phyloP scores from a whole-genome alignment of 37 sponge, comb jelly and placozoan species.

The Agelas oroides region DNA sequence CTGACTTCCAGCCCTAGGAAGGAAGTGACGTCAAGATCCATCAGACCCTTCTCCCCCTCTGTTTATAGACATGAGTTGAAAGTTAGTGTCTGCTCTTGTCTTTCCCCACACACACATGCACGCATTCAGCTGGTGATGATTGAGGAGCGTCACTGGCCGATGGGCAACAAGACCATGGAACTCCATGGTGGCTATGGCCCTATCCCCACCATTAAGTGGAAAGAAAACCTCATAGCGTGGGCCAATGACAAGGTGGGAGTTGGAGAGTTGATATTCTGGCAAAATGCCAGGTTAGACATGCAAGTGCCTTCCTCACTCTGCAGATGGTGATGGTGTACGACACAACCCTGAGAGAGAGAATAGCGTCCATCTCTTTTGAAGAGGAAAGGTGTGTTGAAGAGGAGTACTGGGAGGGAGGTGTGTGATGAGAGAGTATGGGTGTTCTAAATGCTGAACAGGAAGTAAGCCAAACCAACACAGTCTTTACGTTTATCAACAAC shows the following conservation, averaged over 20 bases:
- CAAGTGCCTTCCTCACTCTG: no score
- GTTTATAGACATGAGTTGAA: no score
- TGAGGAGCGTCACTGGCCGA: constrained; percentile 76
- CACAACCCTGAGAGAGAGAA: constrained; percentile 26
- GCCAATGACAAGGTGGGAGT: constrained; percentile 89
- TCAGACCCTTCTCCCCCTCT: no score
- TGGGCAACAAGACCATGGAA: constrained; percentile 62
- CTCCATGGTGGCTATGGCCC: constrained; percentile 91
- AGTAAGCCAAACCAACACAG: no score
- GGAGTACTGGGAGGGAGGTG: not conserved
- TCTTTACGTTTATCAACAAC: no score
- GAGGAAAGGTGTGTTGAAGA: constrained; percentile 50
- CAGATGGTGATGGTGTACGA: constrained; percentile 60
- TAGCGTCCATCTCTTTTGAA: constrained; percentile 54
- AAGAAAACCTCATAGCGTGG: constrained; percentile 91
- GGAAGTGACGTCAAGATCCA: no score
- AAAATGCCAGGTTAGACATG: no score
- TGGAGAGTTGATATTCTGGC: no score
- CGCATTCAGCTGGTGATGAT: constrained; percentile 66
- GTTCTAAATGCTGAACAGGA: no score
- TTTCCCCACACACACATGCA: no score
- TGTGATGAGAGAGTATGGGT: not conserved
- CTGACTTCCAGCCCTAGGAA: no score
- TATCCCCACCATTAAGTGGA: constrained; percentile 89
- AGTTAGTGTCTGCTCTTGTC: no score